Evolutionary conservation across 2,113 vertebrate genomes (phyloP), one percentile per base, ranked within the genome.

Genomic region (Sebastes fasciatus): DNA sequence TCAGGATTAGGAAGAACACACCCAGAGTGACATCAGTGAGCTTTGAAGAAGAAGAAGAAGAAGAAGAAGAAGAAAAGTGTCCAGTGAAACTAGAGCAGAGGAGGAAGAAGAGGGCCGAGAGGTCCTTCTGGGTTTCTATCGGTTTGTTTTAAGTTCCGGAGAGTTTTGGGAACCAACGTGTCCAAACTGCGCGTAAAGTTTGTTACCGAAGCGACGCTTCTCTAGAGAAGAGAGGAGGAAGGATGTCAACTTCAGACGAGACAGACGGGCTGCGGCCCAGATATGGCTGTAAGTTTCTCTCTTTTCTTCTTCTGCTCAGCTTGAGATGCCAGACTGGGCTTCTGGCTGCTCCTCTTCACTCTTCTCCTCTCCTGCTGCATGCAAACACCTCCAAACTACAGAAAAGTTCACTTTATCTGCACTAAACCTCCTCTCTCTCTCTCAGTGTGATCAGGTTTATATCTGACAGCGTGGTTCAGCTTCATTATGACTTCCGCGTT

Each of bases 161-260:
- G 3, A 76, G 21, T 85, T 80, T 34, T 34, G 45, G 66, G 14
- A n/a, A 42, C 8, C 70, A 3, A 14, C 3, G 3, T 48, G 70
- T 67, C 5, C 26, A 5, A 67, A 43, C 78, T 8, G 62, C 42
- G 68, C 71, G 69, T 64, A 14, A 86, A 73, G 4, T 65, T 86
- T 54, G 51, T 13, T 19, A 14, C 54, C 16, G 68, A 45, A 67
- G 74, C 62, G 66, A 17, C n/a, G 12, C 61, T 62, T 34, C 34
- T 34, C 34, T 34, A 34, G 34, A 58, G 90, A 72, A 77, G 62
- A 90, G 52, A 45, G 34, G 83, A 91, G 83, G 87, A 96, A 91
- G 83, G 87, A 96, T 96, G 95, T 96, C 95, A 90, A 82, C 92
- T 89, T 95, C 95, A 79, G 95, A 96, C 54, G 95, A 96, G n/a